phyloP scores from a whole-genome alignment of 2,797 vertebrate species.

The Hippocampus kuda region DNA sequence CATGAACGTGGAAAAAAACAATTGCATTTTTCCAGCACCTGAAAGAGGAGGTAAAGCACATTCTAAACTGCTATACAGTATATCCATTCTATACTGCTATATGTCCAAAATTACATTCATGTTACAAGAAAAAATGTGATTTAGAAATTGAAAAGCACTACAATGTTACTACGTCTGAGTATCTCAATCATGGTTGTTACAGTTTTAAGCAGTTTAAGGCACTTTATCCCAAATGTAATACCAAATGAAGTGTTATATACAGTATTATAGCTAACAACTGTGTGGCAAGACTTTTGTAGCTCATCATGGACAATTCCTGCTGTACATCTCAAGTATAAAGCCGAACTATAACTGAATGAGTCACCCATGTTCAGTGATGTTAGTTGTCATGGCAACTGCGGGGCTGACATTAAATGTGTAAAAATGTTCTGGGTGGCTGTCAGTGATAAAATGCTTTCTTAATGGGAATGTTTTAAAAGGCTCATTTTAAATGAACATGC shows the following conservation, averaged over 20 bases:
- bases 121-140: no score
- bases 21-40: no score
- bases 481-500: neutral
- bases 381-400: slow-evolving; percentile 63
- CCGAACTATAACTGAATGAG: slow-evolving; percentile 28
- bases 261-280: no score
- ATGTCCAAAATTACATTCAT: neutral
- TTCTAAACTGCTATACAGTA: no score
- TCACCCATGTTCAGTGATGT: slow-evolving; percentile 41
- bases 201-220: neutral
- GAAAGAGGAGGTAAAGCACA: no score
- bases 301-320: slow-evolving; percentile 24
- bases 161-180: no score
- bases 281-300: slow-evolving; percentile 15
- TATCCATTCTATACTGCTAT: no score
- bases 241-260: neutral
- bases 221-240: neutral
- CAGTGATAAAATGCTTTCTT: slow-evolving; percentile 30
- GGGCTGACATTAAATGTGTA: slow-evolving; percentile 37
- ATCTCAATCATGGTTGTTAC: no score
- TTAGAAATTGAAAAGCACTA: no score
- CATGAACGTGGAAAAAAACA: no score
- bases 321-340: slow-evolving; percentile 22
- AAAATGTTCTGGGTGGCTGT: slow-evolving; percentile 32
- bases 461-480: neutral